Base-by-base conservation (phyloP, 2,888 invertebrate genomes). In the Ligdia adustata region DNA sequence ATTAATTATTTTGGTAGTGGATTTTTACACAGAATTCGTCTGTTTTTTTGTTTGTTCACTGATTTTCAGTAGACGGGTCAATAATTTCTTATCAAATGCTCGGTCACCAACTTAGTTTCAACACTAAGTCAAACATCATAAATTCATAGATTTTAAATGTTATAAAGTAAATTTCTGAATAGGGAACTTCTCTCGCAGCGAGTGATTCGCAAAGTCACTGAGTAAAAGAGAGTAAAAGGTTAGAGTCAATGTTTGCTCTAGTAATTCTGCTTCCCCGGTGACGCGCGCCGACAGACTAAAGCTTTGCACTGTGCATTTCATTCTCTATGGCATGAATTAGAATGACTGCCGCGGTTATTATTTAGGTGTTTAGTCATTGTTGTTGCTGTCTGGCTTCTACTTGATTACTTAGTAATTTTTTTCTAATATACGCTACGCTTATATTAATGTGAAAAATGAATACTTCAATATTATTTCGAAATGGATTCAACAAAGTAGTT, bases 201-300 rank as follows among this genome's bases (percentile, higher is more conserved):
- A 86, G 83, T 88, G 85, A 88, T 84, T 87, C 76, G 80, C 81
- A 77, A 15, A 45, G 80, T 87, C 84, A 88, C 87, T 86, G 84
- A 85, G 84, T 85, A 80, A 84, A 84, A 84, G 80, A 84, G 80
- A 85, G 80, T 81, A 85, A 88, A 89, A 86, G 81, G 82, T 75
- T 75, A 83, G 79, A 87, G 90, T 89, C 88, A 89, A 89, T 89
- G 85, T 90, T 89, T 87, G 88, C 88, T 60, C 75, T 75, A 85
- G 83, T 88, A 88, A 90, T 89, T 89, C 73, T 33, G 74, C 75
- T 79, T 74, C 73, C 73, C 54, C 75, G 60, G 78, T 81, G 82
- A 81, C 81, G 79, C 66, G 68, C 57, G 28, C n/a, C n/a, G 38
- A 11, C 33, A 38, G 38, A 38, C 11, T 38, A 20, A 32, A 22